Evolutionary conservation across 1,140 invertebrate genomes (phyloP), one percentile per base, ranked within the genome.

Genomic region (Globodera rostochiensis): DNA sequence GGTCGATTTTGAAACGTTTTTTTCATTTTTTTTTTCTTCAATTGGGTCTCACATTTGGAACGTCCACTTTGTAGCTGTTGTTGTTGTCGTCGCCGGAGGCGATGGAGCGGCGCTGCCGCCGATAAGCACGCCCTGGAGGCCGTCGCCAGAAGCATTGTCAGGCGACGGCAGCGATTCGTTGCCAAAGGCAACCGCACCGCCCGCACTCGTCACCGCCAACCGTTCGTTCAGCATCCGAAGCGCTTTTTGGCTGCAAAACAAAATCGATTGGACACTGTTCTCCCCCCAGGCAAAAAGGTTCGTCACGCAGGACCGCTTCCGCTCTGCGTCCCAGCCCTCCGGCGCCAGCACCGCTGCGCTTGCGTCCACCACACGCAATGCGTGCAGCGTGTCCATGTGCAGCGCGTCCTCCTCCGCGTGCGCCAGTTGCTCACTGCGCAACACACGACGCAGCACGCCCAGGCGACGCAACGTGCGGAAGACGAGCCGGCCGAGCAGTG

Each of bases 201-300:
- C 25, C 15, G 79, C 49, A 80, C 36, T 81, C 3, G 13, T 81
- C 21, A 15, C 73, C 47, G 60, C 67, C 69, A 83, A 53, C 15
- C 82, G 74, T 77, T 83, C 82, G 36, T 83, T 83, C 11, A 83
- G 60, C 60, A 74, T 74, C 75, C 82, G 45, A 1, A 83, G 46
- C 53, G 82, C 82, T 82, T 84, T 83, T 73, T 83, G 82, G 9
- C 82, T 83, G 57, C 73, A 84, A 83, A 69, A 70, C 46, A 8
- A 25, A 76, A 57, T 70, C 36, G 80, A 19, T 57, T 47, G 4
- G n/a, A 80, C 70, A 77, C 21, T 8, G 60, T 69, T 75, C 13
- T 1, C 36, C 11, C n/a, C 21, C 21, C 47, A 75, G 49, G 57
- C 25, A 46, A 74, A 74, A 84, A 21, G 2, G 9, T n/a, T 21